These are phyloP conservation scores for Oceanodroma leucorhoa DNA, from an alignment of 2,797 vertebrate genomes.

Conservation along the genomic window DNA sequence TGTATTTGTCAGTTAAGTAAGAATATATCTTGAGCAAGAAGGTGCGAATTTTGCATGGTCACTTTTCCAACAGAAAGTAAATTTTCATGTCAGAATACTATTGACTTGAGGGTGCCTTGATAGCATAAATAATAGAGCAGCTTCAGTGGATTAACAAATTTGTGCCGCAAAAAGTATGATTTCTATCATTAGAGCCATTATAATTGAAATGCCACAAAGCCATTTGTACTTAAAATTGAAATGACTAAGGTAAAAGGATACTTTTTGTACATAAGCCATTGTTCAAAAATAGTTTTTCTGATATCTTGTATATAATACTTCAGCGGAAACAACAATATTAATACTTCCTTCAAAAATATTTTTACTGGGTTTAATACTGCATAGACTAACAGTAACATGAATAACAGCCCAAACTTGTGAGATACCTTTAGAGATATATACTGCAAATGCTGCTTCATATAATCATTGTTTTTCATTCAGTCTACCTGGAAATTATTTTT, in stretches of 20 bases:
- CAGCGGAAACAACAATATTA: not conserved
- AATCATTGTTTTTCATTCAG: not conserved
- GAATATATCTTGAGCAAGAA: not conserved
- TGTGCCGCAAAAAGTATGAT: not conserved
- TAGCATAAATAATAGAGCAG: not conserved
- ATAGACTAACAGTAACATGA: not conserved
- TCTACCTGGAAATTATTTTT: not conserved
- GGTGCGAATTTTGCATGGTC: not conserved
- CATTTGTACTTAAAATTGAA: not conserved
- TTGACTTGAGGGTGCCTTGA: not conserved
- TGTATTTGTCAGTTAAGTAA: not conserved
- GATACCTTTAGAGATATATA: not conserved
- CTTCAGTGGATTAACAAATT: not conserved
- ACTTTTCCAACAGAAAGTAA: not conserved
- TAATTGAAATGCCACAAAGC: not conserved
- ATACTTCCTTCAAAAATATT: not conserved
- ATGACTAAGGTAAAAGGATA: not conserved
- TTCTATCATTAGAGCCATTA: not conserved
- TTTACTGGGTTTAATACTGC: not conserved
- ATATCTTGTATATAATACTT: not conserved
- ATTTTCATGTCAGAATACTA: not conserved
- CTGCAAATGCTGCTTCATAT: not conserved
- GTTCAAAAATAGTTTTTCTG: not conserved
- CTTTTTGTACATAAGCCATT: not conserved
- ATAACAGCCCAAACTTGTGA: not conserved